These are phyloP conservation scores for Petromus typicus DNA, from an alignment of 2,113 vertebrate genomes.

Conservation along the genomic window DNA sequence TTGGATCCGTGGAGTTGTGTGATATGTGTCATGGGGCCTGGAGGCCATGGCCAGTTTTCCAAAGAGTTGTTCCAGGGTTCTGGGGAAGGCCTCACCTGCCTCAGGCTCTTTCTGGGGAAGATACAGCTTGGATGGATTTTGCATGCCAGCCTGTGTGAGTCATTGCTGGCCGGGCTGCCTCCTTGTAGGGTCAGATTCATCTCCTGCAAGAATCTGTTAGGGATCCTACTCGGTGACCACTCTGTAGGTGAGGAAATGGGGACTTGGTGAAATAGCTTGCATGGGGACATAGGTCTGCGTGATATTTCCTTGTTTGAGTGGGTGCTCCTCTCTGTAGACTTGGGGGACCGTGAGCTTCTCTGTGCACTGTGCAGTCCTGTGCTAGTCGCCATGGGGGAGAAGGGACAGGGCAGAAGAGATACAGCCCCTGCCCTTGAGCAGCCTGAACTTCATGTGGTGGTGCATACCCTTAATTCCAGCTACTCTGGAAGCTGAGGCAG, in stretches of 20 bases:
- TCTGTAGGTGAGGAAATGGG: not conserved
- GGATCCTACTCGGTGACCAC: not conserved
- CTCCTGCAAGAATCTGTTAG: accelerated
- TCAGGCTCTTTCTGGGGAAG: not conserved
- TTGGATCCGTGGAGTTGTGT: not conserved
- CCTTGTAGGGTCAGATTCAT: accelerated
- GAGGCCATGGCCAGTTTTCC: not conserved
- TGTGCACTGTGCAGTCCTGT: not conserved
- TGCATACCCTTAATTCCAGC: not conserved
- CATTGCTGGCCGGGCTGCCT: not conserved
- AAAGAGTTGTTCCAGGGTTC: not conserved
- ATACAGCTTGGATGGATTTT: not conserved
- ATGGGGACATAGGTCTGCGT: not conserved
- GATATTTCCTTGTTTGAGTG: too few species aligned
- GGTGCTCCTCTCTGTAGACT: accelerated
- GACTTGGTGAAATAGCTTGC: not conserved
- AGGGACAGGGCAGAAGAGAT: not conserved
- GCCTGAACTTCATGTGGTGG: not conserved
- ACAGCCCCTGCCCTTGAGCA: not conserved
- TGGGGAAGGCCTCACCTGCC: not conserved
- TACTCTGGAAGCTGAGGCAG: not conserved
- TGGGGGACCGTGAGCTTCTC: not conserved
- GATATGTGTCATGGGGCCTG: not conserved
- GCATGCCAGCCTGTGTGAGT: not conserved
- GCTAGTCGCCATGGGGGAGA: not conserved